Base-by-base conservation (phyloP, 1,140 invertebrate genomes). In the Phymastichus coffea region DNA sequence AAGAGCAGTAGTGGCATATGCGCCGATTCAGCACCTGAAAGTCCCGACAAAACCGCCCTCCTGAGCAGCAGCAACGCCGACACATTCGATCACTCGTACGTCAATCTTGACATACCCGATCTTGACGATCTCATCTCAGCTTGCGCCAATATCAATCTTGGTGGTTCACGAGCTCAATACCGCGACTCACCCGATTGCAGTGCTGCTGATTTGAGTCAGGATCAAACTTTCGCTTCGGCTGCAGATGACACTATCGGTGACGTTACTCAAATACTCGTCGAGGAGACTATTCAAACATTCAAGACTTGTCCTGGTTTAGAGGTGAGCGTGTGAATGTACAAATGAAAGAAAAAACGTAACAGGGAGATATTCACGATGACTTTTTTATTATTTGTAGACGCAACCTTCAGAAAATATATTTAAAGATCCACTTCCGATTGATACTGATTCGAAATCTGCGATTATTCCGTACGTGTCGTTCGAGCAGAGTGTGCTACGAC, bases 191-290 rank as follows among this genome's bases (percentile, higher is more conserved):
- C 33, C 1, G 26, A 28, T 30, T 2, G 10, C 37, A 26, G 52
- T 33, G 6, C 22, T 37, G 14, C 49, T 6, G 65, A 74, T 17
- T 33, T 70, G 8, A 75, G 72, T 47, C 67, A 61, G 17, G 68
- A 75, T 57, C 69, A 72, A 25, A 73, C 69, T 0, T 77, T 75
- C 44, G 17, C 66, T 1, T 76, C 75, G 2, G 73, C 73, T 2
- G 65, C 49, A 6, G 71, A 74, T 35, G 54, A 61, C 1, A 54
- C 54, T 23, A 26, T 61, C 8, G 33, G 25, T 15, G 40, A 57
- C 10, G 19, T 37, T 15, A 47, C 59, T 1, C 49, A 38, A n/a
- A 12, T 49, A 0, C 17, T 17, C 1, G 19, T 28, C 20, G 58
- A 61, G 3, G 41, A 60, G 30, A 46, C 22, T 19, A 22, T 55